Evolutionary conservation across 2,113 vertebrate species (phyloP).

Genomic region (Cryptotis parvus): DNA sequence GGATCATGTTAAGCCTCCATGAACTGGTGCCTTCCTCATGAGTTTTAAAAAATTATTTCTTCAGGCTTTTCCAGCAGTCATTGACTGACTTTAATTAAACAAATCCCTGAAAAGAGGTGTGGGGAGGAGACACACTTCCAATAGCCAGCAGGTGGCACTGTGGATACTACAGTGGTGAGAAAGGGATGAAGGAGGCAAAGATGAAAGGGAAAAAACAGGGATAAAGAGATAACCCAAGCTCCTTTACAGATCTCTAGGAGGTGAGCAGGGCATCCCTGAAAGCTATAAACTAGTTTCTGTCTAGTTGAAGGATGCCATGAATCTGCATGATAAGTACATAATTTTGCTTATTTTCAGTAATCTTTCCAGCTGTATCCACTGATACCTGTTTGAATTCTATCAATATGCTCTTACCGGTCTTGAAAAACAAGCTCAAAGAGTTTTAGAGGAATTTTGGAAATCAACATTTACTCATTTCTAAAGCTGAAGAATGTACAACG

Average conservation of each 20-base stretch:
- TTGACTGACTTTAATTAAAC: slow-evolving; percentile 46
- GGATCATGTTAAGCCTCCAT: background rate
- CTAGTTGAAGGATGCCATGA: background rate
- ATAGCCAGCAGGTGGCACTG: slow-evolving; percentile 88
- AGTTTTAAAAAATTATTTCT: slow-evolving; percentile 9
- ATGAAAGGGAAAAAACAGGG: slow-evolving; percentile 22
- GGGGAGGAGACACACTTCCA: slow-evolving; percentile 64
- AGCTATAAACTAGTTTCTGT: slow-evolving; percentile 13
- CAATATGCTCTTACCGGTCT: background rate
- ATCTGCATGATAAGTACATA: background rate
- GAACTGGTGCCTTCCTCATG: background rate
- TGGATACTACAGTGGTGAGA: slow-evolving; percentile 81
- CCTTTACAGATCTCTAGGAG: background rate
- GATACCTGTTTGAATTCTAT: slow-evolving; percentile 6
- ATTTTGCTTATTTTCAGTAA: slow-evolving; percentile 30
- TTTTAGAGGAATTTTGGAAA: slow-evolving; percentile 45
- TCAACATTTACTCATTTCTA: slow-evolving; percentile 6
- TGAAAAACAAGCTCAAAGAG: slow-evolving; percentile 39
- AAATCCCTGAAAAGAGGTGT: slow-evolving; percentile 26
- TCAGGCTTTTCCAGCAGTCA: slow-evolving; percentile 33
- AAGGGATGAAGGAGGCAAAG: background rate
- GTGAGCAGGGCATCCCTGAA: slow-evolving; percentile 41
- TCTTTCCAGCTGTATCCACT: background rate
- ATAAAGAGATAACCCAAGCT: background rate
- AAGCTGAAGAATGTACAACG: background rate